Percentiles rank a stretch among this genome's conserved stretches.
Conservation (phyloP, 92 coral and sea anemone genomes). For the Phenganax marumi region DNA sequence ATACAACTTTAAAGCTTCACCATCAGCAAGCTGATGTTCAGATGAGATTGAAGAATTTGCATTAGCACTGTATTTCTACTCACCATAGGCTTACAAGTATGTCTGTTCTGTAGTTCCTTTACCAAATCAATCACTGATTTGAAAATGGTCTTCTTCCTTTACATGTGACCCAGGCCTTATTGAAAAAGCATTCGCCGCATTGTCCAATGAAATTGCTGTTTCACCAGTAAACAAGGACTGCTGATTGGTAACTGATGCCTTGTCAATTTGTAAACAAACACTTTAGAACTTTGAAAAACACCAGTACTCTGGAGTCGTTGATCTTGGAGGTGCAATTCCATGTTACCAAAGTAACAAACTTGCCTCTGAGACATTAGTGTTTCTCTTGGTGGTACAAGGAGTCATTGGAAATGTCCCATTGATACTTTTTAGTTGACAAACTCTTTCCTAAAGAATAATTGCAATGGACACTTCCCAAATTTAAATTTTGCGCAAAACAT, state of each 20-base stretch:
- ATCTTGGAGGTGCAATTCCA: background rate
- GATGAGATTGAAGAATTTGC: background rate
- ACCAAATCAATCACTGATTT: background rate
- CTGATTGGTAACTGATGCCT: background rate
- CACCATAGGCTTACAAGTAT: no score
- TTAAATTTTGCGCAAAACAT: no score
- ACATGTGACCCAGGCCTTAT: slow-evolving; percentile 3
- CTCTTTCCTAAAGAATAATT: background rate
- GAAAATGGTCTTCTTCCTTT: background rate
- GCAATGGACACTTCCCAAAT: no score
- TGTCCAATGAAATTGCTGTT: background rate
- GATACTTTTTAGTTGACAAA: background rate
- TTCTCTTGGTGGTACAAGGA: no score
- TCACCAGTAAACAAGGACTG: background rate
- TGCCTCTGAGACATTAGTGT: background rate
- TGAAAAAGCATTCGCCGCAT: background rate
- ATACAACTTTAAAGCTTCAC: background rate
- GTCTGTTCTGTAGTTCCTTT: no score
- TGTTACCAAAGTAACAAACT: background rate
- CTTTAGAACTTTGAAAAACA: background rate
- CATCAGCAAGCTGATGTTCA: background rate
- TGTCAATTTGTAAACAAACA: no score
- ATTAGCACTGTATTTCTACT: background rate
- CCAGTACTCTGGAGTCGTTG: background rate
- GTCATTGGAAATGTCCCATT: no score